A percentile compares a stretch with the other conserved stretches of the same genome.
These are phyloP conservation scores for Sycophila texana DNA, from an alignment of 2,888 invertebrate genomes.

Conservation along the genomic window DNA sequence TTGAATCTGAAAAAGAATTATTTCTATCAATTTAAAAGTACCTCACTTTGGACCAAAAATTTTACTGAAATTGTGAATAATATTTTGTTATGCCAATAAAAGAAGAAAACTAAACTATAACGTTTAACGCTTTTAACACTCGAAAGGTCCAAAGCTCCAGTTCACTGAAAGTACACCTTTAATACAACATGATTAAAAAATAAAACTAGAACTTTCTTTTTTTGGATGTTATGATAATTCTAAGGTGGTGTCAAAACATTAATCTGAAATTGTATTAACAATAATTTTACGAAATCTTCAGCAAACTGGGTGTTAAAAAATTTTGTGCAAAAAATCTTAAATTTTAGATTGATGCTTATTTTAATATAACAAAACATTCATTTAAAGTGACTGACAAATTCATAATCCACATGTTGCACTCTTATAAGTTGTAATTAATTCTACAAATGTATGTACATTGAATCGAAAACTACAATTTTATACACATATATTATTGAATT, in stretches of 20 bases:
- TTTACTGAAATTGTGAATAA: conserved; percentile 10
- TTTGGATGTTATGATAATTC: too few species aligned
- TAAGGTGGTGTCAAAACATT: too few species aligned
- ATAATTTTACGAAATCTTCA: too few species aligned
- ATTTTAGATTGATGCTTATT: background rate
- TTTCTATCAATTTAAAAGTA: conserved; percentile 31
- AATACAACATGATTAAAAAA: too few species aligned
- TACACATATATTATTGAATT: conserved; percentile 36
- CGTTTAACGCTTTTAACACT: too few species aligned
- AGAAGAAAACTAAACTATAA: too few species aligned
- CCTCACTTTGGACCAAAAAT: background rate
- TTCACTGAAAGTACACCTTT: too few species aligned
- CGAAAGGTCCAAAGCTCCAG: too few species aligned
- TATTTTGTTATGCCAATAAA: conserved; percentile 1
- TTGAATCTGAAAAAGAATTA: conserved; percentile 22
- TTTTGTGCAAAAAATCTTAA: too few species aligned
- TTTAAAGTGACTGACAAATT: background rate
- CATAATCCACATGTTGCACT: background rate
- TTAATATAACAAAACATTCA: conserved; percentile 16
- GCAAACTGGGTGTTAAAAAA: too few species aligned
- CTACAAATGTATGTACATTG: background rate
- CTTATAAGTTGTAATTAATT: background rate
- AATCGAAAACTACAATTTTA: conserved; percentile 5
- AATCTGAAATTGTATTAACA: background rate
- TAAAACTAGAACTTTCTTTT: too few species aligned